Evolutionary conservation across 2,113 vertebrate species (phyloP).

Genomic region (Equus przewalskii): DNA sequence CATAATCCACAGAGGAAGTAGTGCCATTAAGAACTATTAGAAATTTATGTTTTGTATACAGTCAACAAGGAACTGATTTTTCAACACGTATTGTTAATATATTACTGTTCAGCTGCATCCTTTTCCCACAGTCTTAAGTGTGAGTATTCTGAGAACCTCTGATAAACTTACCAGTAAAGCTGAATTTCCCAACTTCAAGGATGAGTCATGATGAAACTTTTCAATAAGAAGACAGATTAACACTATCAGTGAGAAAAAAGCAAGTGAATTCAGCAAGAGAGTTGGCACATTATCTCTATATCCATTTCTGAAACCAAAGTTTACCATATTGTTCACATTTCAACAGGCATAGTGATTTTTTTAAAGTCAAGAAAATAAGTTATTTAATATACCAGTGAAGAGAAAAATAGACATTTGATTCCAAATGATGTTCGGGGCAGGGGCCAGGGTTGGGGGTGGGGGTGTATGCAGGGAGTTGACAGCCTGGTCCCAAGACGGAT

Average conservation of each 20-base stretch:
- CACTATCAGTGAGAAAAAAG: not conserved
- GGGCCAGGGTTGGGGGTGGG: too few relatives aligned
- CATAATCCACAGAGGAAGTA: constrained; percentile 75
- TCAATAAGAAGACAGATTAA: constrained; percentile 50
- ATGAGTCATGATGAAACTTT: constrained; percentile 60
- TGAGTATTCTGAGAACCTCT: constrained; percentile 47
- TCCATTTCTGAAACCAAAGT: constrained; percentile 46
- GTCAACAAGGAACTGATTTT: constrained; percentile 67
- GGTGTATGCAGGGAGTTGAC: not conserved
- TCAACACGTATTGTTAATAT: constrained; percentile 73
- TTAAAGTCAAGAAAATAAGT: not conserved
- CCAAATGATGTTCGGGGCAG: not conserved
- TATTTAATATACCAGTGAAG: constrained; percentile 9
- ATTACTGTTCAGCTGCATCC: constrained; percentile 33
- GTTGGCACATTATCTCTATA: constrained; percentile 1
- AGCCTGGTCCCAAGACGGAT: not conserved
- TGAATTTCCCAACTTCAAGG: constrained; percentile 48
- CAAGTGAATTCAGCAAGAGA: constrained; percentile 16
- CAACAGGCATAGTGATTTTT: constrained; percentile 21
- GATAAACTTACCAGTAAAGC: constrained; percentile 31
- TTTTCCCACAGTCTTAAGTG: constrained; percentile 68
- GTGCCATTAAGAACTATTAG: constrained; percentile 65
- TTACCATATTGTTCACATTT: not conserved
- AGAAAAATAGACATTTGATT: constrained; percentile 8
- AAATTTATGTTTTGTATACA: constrained; percentile 72